A percentile compares a stretch with the other conserved stretches of the same genome.
Evolutionary conservation across 2,797 vertebrate genomes (phyloP).

Genomic region (Peromyscus melanophrys): DNA sequence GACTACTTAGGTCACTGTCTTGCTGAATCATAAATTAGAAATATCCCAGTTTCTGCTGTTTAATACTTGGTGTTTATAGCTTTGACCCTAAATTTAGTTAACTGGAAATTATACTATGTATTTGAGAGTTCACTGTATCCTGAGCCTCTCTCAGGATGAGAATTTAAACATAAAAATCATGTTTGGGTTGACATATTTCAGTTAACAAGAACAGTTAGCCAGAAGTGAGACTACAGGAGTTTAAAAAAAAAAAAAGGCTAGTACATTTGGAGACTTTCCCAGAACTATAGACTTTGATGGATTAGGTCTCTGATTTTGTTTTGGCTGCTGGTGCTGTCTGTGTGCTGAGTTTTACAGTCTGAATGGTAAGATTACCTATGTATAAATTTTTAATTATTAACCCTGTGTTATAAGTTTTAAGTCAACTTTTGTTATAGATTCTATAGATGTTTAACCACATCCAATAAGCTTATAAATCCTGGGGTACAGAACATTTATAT

Average conservation of each 20-base stretch:
- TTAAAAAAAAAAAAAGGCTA: too few relatives aligned
- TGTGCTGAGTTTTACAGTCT: background rate
- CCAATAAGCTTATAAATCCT: background rate
- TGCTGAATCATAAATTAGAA: too few relatives aligned
- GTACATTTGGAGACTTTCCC: background rate
- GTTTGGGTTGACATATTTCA: background rate
- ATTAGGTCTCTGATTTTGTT: background rate
- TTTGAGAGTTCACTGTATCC: background rate
- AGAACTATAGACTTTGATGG: background rate
- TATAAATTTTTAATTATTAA: background rate
- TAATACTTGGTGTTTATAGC: background rate
- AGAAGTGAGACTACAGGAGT: background rate
- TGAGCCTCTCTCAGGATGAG: background rate
- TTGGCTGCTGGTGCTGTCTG: background rate
- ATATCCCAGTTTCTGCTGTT: background rate
- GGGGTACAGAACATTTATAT: background rate
- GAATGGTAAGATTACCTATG: background rate
- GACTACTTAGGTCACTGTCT: background rate
- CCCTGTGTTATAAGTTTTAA: background rate
- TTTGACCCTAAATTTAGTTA: background rate
- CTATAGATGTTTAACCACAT: background rate
- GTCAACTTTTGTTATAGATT: background rate
- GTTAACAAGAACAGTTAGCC: background rate
- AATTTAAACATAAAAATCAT: background rate
- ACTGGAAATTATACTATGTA: background rate